These are phyloP conservation scores for Podabrus alpinus DNA, from an alignment of 2,888 invertebrate genomes.

Conservation along the genomic window DNA sequence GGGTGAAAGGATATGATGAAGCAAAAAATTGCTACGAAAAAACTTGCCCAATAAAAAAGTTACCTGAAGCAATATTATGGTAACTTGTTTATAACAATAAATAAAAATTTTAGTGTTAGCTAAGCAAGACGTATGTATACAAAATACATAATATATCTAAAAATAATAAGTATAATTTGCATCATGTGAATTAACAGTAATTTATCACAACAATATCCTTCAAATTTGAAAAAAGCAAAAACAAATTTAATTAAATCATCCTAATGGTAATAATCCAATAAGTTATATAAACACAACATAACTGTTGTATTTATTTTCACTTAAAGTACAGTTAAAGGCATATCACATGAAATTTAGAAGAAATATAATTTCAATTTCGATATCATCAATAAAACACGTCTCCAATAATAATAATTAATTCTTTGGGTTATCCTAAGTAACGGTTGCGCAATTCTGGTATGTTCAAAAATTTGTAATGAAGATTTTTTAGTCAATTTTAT, in stretches of 20 bases:
- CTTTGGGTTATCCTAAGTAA: background rate
- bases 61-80: background rate
- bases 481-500: background rate
- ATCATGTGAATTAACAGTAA: background rate
- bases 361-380: background rate
- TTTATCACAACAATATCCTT: background rate
- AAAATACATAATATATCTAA: background rate
- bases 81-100: background rate
- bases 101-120: background rate
- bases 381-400: background rate
- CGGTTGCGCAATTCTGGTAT: background rate
- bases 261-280: background rate
- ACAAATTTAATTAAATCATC: background rate
- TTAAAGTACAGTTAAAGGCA: background rate
- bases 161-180: background rate
- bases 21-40: background rate
- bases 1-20: background rate
- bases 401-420: background rate
- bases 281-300: background rate
- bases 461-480: background rate
- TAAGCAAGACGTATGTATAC: background rate
- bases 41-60: background rate
- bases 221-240: background rate
- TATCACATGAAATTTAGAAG: background rate
- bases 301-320: background rate